phyloP scores from a whole-genome alignment of 2,888 invertebrate species.

The Dolomedes plantarius region DNA sequence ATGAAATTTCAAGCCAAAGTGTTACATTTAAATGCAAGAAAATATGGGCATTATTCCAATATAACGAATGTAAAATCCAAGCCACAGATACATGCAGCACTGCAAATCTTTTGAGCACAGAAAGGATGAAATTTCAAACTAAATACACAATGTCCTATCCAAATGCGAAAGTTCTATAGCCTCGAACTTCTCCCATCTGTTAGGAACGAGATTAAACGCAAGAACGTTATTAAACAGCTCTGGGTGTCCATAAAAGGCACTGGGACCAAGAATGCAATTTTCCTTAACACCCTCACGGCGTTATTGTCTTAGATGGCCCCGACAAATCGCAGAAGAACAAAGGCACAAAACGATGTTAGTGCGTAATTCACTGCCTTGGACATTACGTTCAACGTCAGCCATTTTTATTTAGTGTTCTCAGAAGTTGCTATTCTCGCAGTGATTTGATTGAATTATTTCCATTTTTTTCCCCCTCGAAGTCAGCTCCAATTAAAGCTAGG shows the following conservation, averaged over 20 bases:
- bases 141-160: too few species aligned
- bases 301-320: slow-evolving; percentile 41
- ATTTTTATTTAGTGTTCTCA: not conserved
- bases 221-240: not conserved
- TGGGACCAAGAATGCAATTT: slow-evolving; percentile 46
- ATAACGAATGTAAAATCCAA: too few species aligned
- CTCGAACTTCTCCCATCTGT: too few species aligned
- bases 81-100: too few species aligned
- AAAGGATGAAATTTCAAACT: too few species aligned
- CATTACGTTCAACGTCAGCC: not conserved
- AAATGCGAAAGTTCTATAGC: too few species aligned
- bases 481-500: not conserved
- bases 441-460: not conserved
- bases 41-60: too few species aligned
- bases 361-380: not conserved
- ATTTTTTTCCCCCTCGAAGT: not conserved
- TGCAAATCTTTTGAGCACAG: too few species aligned
- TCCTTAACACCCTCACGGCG: slow-evolving; percentile 42
- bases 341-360: not conserved
- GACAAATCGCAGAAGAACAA: slow-evolving; percentile 15
- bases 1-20: too few species aligned
- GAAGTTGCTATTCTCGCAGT: not conserved
- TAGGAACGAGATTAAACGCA: not conserved
- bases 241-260: not conserved
- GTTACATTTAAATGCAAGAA: too few species aligned